phyloP scores from a whole-genome alignment of 92 coral and sea anemone species.

The Metridium senile region DNA sequence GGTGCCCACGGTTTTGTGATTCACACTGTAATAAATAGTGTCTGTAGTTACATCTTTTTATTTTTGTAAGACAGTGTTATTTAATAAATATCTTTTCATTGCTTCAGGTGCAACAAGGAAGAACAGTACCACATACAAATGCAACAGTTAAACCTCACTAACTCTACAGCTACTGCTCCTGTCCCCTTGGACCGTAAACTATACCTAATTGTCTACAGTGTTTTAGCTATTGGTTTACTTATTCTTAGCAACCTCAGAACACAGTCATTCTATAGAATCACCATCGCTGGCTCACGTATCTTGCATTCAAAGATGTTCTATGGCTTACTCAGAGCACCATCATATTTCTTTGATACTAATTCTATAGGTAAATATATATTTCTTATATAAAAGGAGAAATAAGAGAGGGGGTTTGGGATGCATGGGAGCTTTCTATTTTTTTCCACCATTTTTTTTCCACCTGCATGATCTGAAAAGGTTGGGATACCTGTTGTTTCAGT shows the following conservation, averaged over 20 bases:
- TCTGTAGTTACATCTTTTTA: no score
- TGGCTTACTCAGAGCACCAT: conserved; percentile 50
- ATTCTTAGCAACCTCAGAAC: conserved; percentile 40
- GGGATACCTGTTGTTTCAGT: no score
- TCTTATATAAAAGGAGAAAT: no score
- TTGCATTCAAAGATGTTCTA: conserved; percentile 55
- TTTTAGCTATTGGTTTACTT: conserved; percentile 49
- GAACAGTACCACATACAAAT: conserved; percentile 33
- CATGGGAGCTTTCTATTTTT: no score
- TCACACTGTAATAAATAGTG: no score
- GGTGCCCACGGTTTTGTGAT: no score
- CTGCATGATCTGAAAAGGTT: no score
- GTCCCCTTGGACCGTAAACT: conserved; percentile 29
- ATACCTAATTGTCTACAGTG: conserved; percentile 50
- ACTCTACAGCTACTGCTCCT: conserved; percentile 33
- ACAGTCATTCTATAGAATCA: conserved; percentile 48
- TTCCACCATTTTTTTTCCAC: no score
- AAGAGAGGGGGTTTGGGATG: not conserved
- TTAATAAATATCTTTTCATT: not conserved
- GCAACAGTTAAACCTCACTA: conserved; percentile 8
- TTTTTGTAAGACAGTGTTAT: not conserved
- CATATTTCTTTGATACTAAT: conserved; percentile 64
- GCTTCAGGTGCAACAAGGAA: conserved; percentile 56
- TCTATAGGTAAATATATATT: conserved; percentile 62
- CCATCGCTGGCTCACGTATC: conserved; percentile 56